Conservation (phyloP, 2,797 vertebrate genomes). For the Trichosurus vulpecula region DNA sequence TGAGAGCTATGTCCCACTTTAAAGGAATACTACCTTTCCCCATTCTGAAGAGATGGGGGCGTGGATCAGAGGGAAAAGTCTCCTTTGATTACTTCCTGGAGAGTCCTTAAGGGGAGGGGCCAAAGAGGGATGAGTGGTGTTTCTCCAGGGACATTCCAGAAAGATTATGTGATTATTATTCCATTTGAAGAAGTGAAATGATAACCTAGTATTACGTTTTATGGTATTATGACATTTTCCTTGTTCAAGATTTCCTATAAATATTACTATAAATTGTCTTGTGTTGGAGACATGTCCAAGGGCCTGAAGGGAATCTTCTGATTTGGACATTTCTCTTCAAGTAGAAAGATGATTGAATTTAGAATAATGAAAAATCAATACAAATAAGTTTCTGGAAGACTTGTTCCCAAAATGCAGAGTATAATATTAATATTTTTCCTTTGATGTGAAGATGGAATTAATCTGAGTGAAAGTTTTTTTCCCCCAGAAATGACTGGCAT, state of each 20-base stretch:
- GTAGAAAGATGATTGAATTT: not conserved
- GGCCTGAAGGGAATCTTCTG: not conserved
- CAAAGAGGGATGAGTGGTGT: not conserved
- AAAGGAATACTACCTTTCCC: not conserved
- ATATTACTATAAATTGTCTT: not conserved
- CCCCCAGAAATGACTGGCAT: not conserved
- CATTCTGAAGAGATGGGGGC: not conserved
- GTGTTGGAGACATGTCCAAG: not conserved
- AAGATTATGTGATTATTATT: not conserved
- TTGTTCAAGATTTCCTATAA: not conserved
- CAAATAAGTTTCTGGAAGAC: not conserved
- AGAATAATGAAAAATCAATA: not conserved
- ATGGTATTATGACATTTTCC: not conserved
- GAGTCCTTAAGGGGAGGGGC: not conserved
- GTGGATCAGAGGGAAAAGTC: not conserved
- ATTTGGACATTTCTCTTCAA: not conserved
- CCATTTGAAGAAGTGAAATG: not conserved
- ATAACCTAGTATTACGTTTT: not conserved
- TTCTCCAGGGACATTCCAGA: not conserved
- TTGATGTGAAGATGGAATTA: not conserved
- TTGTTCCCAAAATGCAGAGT: not conserved
- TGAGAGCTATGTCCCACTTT: not conserved
- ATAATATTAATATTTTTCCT: not conserved
- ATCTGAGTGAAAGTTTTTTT: not conserved
- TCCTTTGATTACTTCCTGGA: not conserved